Base-by-base conservation (phyloP, 2,888 invertebrate species). In the Vandiemenella viatica region DNA sequence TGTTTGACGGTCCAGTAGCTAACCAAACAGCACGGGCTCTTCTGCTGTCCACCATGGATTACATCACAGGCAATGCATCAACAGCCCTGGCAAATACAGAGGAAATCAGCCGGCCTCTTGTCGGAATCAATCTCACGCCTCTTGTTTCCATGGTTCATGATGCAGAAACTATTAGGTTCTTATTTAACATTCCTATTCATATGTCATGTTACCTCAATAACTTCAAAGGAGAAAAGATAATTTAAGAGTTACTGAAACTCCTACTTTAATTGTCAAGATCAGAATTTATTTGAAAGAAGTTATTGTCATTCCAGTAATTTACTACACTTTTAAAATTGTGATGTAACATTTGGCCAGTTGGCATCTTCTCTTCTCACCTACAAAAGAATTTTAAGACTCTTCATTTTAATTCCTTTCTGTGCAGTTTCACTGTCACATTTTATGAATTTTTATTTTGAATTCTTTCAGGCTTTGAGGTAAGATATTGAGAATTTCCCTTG, bases 11-110 rank as follows among this genome's bases (percentile, higher is more conserved):
- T 52, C 82, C 83, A 2, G 79, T 83, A 8, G 74, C 79, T 55
- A 87, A 89, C 67, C 80, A 81, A 63, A 84, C 86, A 0, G 79
- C 84, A 40, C 70, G 83, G 38, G 80, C 79, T 23, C 75, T 78
- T 59, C 69, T 88, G 52, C 73, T 86, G 56, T 72, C 76, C 1
- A 80, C 83, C 50, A 68, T 86, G 46, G 77, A 78, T 22, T 75
- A 76, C 55, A 76, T 86, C 58, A 71, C 80, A 54, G 77, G 79
- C 58, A 88, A 87, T 64, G 83, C 83, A 37, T 79, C 79, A 43
- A 72, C 80, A 48, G 86, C 85, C 1, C 79, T 80, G 13, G 77
- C 80, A 55, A 83, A 84, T 3, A 84, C 83, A 18, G 77, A 79
- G 53, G 86, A 86, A 61, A 78, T 88, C 54, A 72, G 82, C 52